Percentiles rank a stretch among this genome's conserved stretches.
phyloP scores from a whole-genome alignment of 2,113 vertebrate species.

The Perccottus glenii region DNA sequence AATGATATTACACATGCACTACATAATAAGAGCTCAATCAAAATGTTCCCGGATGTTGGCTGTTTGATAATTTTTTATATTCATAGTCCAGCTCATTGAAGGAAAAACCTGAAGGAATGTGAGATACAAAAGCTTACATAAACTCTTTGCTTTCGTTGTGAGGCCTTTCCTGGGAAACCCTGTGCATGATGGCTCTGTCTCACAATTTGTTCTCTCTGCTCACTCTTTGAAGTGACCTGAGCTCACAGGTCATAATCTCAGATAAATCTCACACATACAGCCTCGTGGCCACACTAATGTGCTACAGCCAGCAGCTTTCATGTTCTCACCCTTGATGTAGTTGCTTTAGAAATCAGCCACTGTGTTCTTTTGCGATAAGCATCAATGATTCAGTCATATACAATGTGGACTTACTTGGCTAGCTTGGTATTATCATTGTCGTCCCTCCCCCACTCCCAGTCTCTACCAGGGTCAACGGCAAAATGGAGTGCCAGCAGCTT shows the following conservation, averaged over 20 bases:
- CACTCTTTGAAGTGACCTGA: constrained; percentile 48
- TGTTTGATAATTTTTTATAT: too few relatives aligned
- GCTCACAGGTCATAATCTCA: constrained; percentile 39
- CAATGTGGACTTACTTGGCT: constrained; percentile 87
- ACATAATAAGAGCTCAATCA: neutral
- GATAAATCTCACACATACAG: constrained; percentile 39
- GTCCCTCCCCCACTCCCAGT: constrained; percentile 98
- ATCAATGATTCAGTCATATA: constrained; percentile 18
- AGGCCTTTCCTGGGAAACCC: constrained; percentile 48
- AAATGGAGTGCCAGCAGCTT: constrained; percentile 98
- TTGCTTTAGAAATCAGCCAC: constrained; percentile 10
- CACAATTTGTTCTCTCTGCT: constrained; percentile 52
- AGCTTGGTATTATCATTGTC: constrained; percentile 93
- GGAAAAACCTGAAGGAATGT: constrained; percentile 57
- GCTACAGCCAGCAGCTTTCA: constrained; percentile 31
- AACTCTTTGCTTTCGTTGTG: constrained; percentile 47
- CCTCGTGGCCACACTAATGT: constrained; percentile 20
- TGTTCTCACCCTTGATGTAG: constrained; percentile 5
- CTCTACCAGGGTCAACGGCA: constrained; percentile 94
- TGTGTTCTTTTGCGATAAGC: constrained; percentile 27
- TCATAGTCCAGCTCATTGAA: constrained; percentile 28
- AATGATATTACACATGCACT: too few relatives aligned
- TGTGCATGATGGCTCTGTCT: constrained; percentile 48
- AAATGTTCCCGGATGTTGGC: neutral
- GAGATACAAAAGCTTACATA: constrained; percentile 56